phyloP scores from a whole-genome alignment of 1,140 invertebrate species.

The Phortica variegata region DNA sequence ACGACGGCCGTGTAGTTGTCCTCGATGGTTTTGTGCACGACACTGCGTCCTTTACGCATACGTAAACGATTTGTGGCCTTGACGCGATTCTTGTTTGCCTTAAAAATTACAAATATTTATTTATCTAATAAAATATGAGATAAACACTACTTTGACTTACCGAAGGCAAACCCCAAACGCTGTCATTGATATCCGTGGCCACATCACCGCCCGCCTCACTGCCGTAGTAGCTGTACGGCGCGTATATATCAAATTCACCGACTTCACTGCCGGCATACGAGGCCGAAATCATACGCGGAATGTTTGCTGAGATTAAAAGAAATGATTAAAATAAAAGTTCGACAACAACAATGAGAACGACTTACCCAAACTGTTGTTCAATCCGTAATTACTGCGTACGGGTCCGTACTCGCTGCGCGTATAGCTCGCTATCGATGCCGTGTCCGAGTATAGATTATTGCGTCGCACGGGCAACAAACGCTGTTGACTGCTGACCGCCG shows the following conservation, averaged over 20 bases:
- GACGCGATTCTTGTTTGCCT: slow-evolving; percentile 48
- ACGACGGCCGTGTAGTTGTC: slow-evolving; percentile 86
- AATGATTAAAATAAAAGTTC: neutral
- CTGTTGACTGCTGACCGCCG: slow-evolving; percentile 21
- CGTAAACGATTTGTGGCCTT: slow-evolving; percentile 65
- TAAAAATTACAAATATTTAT: neutral
- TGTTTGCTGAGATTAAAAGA: slow-evolving; percentile 42
- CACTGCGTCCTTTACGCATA: slow-evolving; percentile 73
- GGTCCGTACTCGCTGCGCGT: slow-evolving; percentile 54
- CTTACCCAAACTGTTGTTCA: slow-evolving; percentile 50
- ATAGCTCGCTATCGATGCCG: slow-evolving; percentile 51
- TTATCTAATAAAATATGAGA: neutral
- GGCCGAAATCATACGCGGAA: slow-evolving; percentile 66
- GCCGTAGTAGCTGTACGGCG: slow-evolving; percentile 75
- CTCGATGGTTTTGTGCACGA: slow-evolving; percentile 79
- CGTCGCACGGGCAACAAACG: slow-evolving; percentile 26
- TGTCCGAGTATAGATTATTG: slow-evolving; percentile 47
- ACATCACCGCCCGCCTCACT: slow-evolving; percentile 59
- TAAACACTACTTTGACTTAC: slow-evolving; percentile 15
- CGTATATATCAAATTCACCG: slow-evolving; percentile 72
- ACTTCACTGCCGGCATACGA: slow-evolving; percentile 79
- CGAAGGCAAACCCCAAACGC: slow-evolving; percentile 53
- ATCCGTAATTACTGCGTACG: slow-evolving; percentile 33
- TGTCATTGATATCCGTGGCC: slow-evolving; percentile 51
- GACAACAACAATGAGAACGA: neutral